Base-by-base conservation (phyloP, 2,113 vertebrate genomes). In the Epinephelus cyanopodus region DNA sequence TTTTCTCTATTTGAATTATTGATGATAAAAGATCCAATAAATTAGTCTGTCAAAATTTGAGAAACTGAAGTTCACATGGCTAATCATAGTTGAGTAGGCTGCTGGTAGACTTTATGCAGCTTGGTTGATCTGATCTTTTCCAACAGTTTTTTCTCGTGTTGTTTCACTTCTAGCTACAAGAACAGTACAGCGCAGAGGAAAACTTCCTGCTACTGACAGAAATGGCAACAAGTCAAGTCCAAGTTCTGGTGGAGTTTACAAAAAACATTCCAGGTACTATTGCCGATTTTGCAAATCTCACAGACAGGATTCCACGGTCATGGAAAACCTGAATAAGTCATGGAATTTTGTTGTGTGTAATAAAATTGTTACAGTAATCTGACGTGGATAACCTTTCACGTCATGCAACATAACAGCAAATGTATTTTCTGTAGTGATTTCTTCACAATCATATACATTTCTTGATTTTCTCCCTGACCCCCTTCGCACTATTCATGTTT, bases 221-320 rank as follows among this genome's bases (percentile, higher is more conserved):
- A 94, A 97, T 99, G 96, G 98, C 98, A 74, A 99, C 98, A 19
- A 99, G 92, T 94, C 98, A 99, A 23, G 98, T 99, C 61, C 97
- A 99, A 84, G 96, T 99, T 74, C 96, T 99, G 54, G 98, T 99
- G 82, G 98, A 99, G 94, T 99, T 99, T 94, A 99, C 98, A 15
- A 99, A 99, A 95, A 98, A 96, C 74, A 96, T 99, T 76, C 98
- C 98, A 97, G 98, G 96, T 98, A 96, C 63, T 67, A 10, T 33
- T 61, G 71, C 54, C 12, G 37, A 15, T 3, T 63, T 66, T n/a
- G 5, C 50, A 17, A 45, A 21, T 69, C 14, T 17, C 5, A 37
- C 1, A 37, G 6, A 37, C 33, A 0, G 33, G 33, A 5, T 37
- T 37, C 33, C 33, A 37, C 29, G 0, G 0, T 29, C 29, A 29